Percentiles rank a stretch among this genome's conserved stretches.
Conservation (phyloP, 1,140 invertebrate species). For the Dufourea novaeangliae region DNA sequence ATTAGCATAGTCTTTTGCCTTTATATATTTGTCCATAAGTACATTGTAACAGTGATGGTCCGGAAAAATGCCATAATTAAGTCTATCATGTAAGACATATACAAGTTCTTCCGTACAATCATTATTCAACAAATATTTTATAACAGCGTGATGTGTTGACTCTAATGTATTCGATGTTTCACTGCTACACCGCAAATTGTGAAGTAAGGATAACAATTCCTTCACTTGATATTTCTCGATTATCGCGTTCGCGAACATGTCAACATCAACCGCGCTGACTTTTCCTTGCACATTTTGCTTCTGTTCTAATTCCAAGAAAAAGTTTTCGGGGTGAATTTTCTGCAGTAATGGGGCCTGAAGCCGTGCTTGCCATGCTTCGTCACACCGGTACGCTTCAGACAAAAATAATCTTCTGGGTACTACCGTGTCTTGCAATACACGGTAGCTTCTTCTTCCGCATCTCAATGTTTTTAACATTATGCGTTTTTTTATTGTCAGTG, state of each 20-base stretch:
- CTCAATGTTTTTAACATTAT: conserved; percentile 65
- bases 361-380: conserved; percentile 85
- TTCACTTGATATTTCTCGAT: conserved; percentile 81
- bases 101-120: conserved; percentile 85
- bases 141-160: conserved; percentile 91
- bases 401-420: conserved; percentile 79
- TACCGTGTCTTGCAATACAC: conserved; percentile 25
- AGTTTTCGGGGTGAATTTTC: conserved; percentile 84
- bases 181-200: conserved; percentile 87
- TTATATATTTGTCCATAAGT: conserved; percentile 91
- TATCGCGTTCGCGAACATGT: conserved; percentile 87
- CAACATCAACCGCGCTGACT: conserved; percentile 87
- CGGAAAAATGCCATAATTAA: conserved; percentile 95
- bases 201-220: conserved; percentile 86
- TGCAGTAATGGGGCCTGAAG: conserved; percentile 84
- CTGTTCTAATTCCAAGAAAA: conserved; percentile 85
- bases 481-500: neutral
- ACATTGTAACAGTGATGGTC: conserved; percentile 91
- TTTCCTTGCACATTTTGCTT: conserved; percentile 81
- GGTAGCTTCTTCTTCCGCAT: conserved; percentile 43
- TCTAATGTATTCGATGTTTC: conserved; percentile 87
- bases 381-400: conserved; percentile 86
- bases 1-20: conserved; percentile 85
- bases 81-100: conserved; percentile 88
- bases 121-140: conserved; percentile 86